Base-by-base conservation (phyloP, 2,113 vertebrate species). In the Notothenia rossii region DNA sequence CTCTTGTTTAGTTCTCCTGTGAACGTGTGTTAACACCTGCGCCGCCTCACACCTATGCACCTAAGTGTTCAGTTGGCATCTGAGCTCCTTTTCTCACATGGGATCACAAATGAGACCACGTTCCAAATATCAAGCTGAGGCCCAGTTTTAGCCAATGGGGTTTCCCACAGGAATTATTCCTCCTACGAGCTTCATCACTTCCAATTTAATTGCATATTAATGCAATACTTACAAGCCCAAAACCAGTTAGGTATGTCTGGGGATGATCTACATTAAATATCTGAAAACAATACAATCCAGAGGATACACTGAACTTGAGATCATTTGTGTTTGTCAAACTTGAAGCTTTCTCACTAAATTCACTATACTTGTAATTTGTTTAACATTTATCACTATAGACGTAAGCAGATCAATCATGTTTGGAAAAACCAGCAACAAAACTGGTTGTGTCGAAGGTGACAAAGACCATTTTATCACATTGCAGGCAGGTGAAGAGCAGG, bases 101-200 rank as follows among this genome's bases (percentile, higher is more conserved):
- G 60, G n/a, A 64, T 74, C 49, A 61, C 61, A 25, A 55, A 56
- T 77, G 66, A 70, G 80, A 64, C 63, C 13, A 20, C 48, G 15
- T 54, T 43, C 13, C 36, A 1, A 50, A 59, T 75, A 6, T 68
- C 13, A 48, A 69, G 29, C 70, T 65, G 58, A 4, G 15, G 49
- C 4, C 0, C 66, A 18, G 55, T 15, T 70, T 73, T 11, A 63
- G 46, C n/a, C 4, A 46, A 10, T 56, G 10, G 18, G 36, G 51
- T 29, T 58, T 72, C 18, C 5, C 7, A 46, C 17, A 53, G 22
- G 11, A 78, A 58, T 62, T 62, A 64, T 59, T 74, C 29, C 15
- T 64, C 12, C 46, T 56, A 7, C 0, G 29, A 68, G 54, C 11
- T n/a, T 22, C 25, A 77, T 74, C 54, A 81, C 4, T n/a, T 18